Percentiles rank a stretch among this genome's conserved stretches.
Evolutionary conservation across 2,888 invertebrate genomes (phyloP).

Genomic region (Limnephilus auricula): DNA sequence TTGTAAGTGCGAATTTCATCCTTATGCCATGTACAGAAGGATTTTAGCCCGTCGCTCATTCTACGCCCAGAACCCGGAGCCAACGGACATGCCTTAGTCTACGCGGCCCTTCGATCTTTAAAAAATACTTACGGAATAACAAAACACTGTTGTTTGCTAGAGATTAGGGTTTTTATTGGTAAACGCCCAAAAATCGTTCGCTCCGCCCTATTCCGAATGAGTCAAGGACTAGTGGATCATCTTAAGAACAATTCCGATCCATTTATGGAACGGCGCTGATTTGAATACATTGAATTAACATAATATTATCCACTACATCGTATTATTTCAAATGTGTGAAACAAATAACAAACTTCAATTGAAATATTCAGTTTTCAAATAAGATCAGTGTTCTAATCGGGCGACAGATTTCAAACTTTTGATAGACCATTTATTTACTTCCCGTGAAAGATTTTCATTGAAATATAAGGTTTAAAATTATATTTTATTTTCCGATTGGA

Average conservation of each 20-base stretch:
- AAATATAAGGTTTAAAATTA: background rate
- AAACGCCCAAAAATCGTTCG: too few species aligned
- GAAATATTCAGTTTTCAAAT: background rate
- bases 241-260: background rate
- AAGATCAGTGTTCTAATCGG: background rate
- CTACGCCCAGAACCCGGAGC: too few species aligned
- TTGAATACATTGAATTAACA: background rate
- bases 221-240: too few species aligned
- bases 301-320: background rate
- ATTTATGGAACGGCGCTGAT: background rate
- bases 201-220: too few species aligned
- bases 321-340: background rate
- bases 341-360: background rate
- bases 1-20: too few species aligned
- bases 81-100: too few species aligned
- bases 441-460: background rate
- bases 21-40: too few species aligned
- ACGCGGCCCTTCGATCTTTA: too few species aligned
- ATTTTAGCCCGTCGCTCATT: too few species aligned
- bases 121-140: too few species aligned
- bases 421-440: background rate
- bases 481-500: background rate
- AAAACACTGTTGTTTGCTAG: too few species aligned
- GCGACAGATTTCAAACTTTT: background rate
- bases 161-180: too few species aligned